Conservation (phyloP, 92 coral and sea anemone species). For the Anthopleura xanthogrammica region DNA sequence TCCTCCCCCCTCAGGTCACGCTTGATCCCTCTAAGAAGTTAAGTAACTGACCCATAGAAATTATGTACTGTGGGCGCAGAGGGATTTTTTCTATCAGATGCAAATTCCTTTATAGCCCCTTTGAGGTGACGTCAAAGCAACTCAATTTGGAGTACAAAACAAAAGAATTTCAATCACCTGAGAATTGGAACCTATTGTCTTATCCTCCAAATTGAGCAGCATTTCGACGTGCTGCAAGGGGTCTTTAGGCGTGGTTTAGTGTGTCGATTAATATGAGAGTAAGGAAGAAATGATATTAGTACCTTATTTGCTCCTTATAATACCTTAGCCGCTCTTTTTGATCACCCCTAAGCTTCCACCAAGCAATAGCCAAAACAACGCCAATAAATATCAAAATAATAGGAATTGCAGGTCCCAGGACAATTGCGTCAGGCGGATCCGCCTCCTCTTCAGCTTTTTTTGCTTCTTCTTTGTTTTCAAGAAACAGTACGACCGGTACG, state of each 20-base stretch:
- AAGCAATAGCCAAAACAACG: constrained; percentile 79
- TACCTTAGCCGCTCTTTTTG: constrained; percentile 74
- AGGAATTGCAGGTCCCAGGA: constrained; percentile 79
- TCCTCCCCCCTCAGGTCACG: too few species aligned
- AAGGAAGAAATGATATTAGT: constrained; percentile 13
- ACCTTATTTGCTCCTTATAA: constrained; percentile 45
- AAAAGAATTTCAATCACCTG: too few species aligned
- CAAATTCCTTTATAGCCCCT: too few species aligned
- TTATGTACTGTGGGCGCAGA: too few species aligned
- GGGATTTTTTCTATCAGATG: too few species aligned
- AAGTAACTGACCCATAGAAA: too few species aligned
- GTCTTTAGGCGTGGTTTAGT: not conserved
- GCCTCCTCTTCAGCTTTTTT: constrained; percentile 40
- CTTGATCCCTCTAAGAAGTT: too few species aligned
- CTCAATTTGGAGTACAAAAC: too few species aligned
- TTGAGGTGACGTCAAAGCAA: too few species aligned
- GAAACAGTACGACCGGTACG: constrained; percentile 12
- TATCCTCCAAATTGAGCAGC: too few species aligned
- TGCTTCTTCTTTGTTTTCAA: constrained; percentile 20
- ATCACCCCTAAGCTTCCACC: constrained; percentile 75
- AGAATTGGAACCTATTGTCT: too few species aligned
- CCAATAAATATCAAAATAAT: constrained; percentile 73
- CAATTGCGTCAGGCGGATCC: constrained; percentile 59
- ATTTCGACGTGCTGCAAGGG: not conserved
- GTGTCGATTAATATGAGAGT: constrained; percentile 5